phyloP scores from a whole-genome alignment of 2,113 vertebrate genomes.

The Rynchops niger region DNA sequence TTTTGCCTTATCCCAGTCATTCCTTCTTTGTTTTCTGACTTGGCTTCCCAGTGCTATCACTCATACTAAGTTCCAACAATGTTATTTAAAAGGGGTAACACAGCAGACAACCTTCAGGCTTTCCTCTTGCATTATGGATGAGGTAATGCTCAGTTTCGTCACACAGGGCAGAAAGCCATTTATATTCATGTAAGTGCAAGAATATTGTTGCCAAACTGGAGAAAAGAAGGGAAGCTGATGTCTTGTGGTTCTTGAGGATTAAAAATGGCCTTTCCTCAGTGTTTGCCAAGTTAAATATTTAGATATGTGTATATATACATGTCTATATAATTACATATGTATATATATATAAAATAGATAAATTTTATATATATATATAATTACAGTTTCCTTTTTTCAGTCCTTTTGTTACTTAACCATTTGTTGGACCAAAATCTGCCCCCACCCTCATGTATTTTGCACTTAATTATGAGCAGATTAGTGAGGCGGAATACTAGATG shows the following conservation, averaged over 20 bases:
- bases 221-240: background rate
- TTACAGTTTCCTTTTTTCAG: background rate
- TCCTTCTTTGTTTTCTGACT: background rate
- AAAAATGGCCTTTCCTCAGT: background rate
- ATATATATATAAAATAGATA: too few species aligned
- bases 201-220: background rate
- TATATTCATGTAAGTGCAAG: background rate
- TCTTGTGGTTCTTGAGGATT: background rate
- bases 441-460: background rate
- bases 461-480: background rate
- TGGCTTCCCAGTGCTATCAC: background rate
- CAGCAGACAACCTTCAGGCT: background rate
- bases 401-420: background rate
- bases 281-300: background rate
- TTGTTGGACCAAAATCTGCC: background rate
- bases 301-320: too few species aligned
- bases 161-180: background rate
- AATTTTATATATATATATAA: background rate
- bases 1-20: background rate
- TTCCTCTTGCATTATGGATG: background rate
- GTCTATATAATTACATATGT: too few species aligned
- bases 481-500: background rate
- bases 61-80: background rate
- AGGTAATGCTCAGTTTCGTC: background rate
- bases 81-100: background rate